Base-by-base conservation (phyloP, 2,113 vertebrate genomes). In the Fukomys damarensis region DNA sequence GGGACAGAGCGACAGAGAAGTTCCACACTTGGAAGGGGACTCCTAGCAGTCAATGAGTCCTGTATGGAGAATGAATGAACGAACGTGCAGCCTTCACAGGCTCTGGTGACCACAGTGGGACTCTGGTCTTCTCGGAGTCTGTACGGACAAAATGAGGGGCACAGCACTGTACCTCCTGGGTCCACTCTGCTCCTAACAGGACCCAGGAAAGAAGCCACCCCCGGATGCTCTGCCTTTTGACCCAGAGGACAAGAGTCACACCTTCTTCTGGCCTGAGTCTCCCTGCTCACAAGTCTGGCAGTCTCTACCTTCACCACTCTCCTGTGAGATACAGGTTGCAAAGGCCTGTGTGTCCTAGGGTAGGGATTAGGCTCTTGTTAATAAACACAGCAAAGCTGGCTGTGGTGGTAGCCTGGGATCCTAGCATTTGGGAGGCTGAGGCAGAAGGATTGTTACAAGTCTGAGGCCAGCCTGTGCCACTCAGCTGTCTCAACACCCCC, bases 41-140 rank as follows among this genome's bases (percentile, higher is more conserved):
- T n/a, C 24, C 9, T 3, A 7, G 52, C 10, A 38, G 1, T 41
- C 46, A 2, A 0, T 5, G 20, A n/a, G 49, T 10, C 11, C 56
- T n/a, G n/a, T n/a, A n/a, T n/a, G 3, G 7, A 12, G 94, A 66
- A 52, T 17, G 66, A 54, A 9, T 12, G 76, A 54, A 9, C 16
- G 74, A 52, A 52, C n/a, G n/a, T n/a, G n/a, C 10, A 13, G 22
- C 7, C 2, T 30, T 2, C 14, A 10, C 1, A 13, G n/a, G n/a
- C n/a, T n/a, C n/a, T n/a, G n/a, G n/a, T 38, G 30, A 43, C 12
- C 11, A 2, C 35, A 32, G 52, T 66, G 0, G n/a, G 77, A 6
- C 7, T 49, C 30, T 43, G 70, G 49, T 54, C 8, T 17, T 86
- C 92, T 89, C 83, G 88, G 91, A 46, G 13, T 20, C 16, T 65